A percentile compares a stretch with the other conserved stretches of the same genome.
Evolutionary conservation across 2,888 invertebrate genomes (phyloP).

Genomic region (Calliphora vomitoria): DNA sequence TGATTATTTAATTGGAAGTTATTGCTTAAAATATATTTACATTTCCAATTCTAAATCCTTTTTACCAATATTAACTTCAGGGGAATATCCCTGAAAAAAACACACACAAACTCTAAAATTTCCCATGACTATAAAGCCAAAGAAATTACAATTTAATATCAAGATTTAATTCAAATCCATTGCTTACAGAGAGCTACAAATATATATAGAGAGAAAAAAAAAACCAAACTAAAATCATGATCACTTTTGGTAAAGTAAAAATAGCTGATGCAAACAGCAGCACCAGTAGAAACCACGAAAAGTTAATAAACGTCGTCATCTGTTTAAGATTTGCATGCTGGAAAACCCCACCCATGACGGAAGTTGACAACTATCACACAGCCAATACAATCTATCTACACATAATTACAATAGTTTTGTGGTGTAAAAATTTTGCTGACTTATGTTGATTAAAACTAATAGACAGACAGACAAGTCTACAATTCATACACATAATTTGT

Average conservation of each 20-base stretch:
- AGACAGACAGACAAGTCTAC: background rate
- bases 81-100: conserved; percentile 17
- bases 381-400: background rate
- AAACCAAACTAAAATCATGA: conserved; percentile 44
- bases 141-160: conserved; percentile 55
- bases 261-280: background rate
- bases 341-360: conserved; percentile 64
- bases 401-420: conserved; percentile 22
- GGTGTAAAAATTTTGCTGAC: conserved; percentile 53
- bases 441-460: conserved; percentile 21
- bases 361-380: conserved; percentile 35
- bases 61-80: background rate
- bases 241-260: conserved; percentile 27
- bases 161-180: conserved; percentile 47
- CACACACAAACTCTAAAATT: conserved; percentile 30
- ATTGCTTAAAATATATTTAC: no score
- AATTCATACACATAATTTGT: background rate
- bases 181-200: background rate
- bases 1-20: conserved; percentile 20
- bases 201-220: conserved; percentile 3
- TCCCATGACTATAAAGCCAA: conserved; percentile 54
- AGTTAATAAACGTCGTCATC: conserved; percentile 54
- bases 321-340: conserved; percentile 67
- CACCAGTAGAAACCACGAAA: conserved; percentile 29
- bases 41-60: conserved; percentile 34